Base-by-base conservation (phyloP, 1,140 invertebrate genomes). In the Lerema accius region DNA sequence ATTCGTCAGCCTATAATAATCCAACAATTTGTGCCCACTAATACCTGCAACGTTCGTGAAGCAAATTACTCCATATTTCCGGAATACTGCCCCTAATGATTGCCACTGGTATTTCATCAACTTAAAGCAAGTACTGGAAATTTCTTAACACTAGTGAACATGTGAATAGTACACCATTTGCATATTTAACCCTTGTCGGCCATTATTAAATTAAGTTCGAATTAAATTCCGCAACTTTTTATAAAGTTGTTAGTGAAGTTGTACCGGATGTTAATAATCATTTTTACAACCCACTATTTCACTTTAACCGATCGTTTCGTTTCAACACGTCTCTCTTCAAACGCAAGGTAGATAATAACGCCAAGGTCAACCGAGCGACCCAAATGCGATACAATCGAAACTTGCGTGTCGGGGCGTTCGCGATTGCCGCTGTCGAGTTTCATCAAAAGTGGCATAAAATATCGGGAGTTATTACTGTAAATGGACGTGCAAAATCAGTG, bases 401-500 rank as follows among this genome's bases (percentile, higher is more conserved):
- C 64, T 72, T 72, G 80, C 82, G 81, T 84, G 80, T 70, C 59
- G 48, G 49, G 40, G 58, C 46, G 58, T 60, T 63, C 64, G 76
- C 63, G 45, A 72, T 71, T 58, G 56, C 67, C 67, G n/a, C 67
- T 66, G 84, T 80, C 80, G 65, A 35, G 63, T 73, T 75, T 66
- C 51, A 16, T 63, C 77, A 69, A 82, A 76, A 78, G 71, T 80
- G 75, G 71, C 71, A 84, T 84, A 85, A 83, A 84, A 70, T 76
- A 77, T 70, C 51, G 67, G 51, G 65, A 76, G 74, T 82, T 76
- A 85, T 82, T 76, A 76, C 48, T 50, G 71, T 71, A 67, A 80
- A 77, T 77, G 80, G 75, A 85, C 81, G 81, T 86, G 84, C 82
- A 84, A 88, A 90, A 90, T 88, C 85, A 84, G 72, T 76, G 78